These are phyloP conservation scores for Ectemnius lituratus DNA, from an alignment of 2,888 invertebrate genomes.

Conservation along the genomic window DNA sequence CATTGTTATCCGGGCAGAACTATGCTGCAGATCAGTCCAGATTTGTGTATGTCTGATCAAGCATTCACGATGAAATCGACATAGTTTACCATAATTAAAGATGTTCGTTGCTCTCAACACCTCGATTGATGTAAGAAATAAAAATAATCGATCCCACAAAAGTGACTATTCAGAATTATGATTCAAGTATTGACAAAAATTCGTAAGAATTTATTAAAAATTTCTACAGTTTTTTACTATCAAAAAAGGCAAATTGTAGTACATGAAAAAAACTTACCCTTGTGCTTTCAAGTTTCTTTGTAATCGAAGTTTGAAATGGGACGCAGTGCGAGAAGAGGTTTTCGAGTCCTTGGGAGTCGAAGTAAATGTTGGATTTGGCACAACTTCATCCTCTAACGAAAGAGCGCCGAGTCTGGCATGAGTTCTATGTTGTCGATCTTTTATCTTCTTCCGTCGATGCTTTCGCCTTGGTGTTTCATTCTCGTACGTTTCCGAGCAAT, in stretches of 20 bases:
- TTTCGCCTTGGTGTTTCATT: conserved; percentile 46
- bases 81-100: too few species aligned
- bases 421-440: conserved; percentile 20
- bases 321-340: too few species aligned
- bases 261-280: conserved; percentile 34
- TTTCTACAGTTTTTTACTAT: too few species aligned
- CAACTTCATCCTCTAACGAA: conserved; percentile 46
- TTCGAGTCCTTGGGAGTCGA: conserved; percentile 68
- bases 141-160: too few species aligned
- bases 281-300: conserved; percentile 6
- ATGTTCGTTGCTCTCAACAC: too few species aligned
- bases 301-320: too few species aligned
- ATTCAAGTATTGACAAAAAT: too few species aligned
- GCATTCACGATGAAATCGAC: not conserved
- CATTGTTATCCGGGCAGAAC: too few species aligned
- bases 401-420: conserved; percentile 17
- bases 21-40: conserved; percentile 18
- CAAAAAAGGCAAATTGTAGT: too few species aligned
- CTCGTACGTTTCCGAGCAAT: conserved; percentile 62
- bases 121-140: too few species aligned
- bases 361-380: conserved; percentile 65
- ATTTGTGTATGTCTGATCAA: conserved; percentile 18
- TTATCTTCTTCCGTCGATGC: conserved; percentile 36
- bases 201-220: too few species aligned
- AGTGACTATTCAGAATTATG: too few species aligned